These are phyloP conservation scores for Dendroctonus ponderosae DNA, from an alignment of 1,140 invertebrate species.

Conservation along the genomic window DNA sequence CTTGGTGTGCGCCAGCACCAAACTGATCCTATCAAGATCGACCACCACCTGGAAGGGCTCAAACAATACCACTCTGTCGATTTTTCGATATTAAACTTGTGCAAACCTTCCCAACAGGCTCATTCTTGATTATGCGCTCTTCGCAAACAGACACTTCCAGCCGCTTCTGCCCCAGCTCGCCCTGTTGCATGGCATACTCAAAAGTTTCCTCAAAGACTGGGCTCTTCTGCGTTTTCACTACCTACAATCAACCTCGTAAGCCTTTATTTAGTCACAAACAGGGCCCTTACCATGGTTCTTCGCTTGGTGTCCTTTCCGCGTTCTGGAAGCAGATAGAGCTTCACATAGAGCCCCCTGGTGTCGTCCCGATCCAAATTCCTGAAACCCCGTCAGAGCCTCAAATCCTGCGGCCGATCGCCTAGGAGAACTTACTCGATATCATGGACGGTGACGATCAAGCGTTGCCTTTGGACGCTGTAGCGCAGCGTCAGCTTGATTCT, in stretches of 20 bases:
- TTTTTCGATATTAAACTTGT: too few relatives aligned
- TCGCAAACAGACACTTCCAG: conserved; percentile 36
- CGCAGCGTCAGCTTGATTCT: conserved; percentile 68
- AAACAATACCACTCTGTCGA: not conserved
- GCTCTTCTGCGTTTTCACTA: conserved; percentile 86
- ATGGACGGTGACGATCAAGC: conserved; percentile 78
- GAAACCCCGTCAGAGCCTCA: conserved; percentile 27
- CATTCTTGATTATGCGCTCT: conserved; percentile 35
- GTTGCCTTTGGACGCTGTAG: conserved; percentile 78
- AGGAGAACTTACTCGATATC: conserved; percentile 78
- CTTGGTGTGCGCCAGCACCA: conserved; percentile 41
- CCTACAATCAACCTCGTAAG: conserved; percentile 47
- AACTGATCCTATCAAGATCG: conserved; percentile 59
- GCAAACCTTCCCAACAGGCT: conserved; percentile 35
- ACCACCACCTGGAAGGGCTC: conserved; percentile 59
- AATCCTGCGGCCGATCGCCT: not conserved
- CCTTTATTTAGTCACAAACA: conserved; percentile 11
- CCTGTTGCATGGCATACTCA: conserved; percentile 75
- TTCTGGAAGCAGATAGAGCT: conserved; percentile 87
- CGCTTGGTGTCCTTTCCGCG: conserved; percentile 81
- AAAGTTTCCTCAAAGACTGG: conserved; percentile 88
- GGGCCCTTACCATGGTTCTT: conserved; percentile 84
- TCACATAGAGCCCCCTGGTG: conserved; percentile 91
- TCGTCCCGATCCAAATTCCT: conserved; percentile 83
- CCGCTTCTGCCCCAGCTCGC: conserved; percentile 46